A percentile compares a stretch with the other conserved stretches of the same genome.
phyloP scores from a whole-genome alignment of 2,797 vertebrate genomes.

The Pangasius mekongensis region DNA sequence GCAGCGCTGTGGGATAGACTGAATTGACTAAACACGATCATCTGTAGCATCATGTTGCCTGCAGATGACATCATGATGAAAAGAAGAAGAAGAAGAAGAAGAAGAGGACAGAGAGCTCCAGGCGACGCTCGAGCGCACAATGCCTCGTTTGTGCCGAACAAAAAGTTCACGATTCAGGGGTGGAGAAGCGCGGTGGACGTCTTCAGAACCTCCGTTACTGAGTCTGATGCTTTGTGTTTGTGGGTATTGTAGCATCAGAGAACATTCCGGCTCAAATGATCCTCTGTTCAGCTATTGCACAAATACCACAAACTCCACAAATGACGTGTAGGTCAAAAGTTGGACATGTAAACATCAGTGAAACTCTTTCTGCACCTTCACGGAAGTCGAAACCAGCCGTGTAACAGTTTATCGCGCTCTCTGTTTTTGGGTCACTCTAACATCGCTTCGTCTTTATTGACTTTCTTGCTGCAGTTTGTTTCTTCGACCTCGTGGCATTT shows the following conservation, averaged over 20 bases:
- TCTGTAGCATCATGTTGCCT: conserved; percentile 20
- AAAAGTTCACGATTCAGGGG: conserved; percentile 57
- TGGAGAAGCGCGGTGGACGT: conserved; percentile 44
- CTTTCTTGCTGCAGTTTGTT: conserved; percentile 80
- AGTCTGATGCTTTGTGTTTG: conserved; percentile 44
- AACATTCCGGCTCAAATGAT: conserved; percentile 45
- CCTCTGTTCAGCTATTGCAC: no score
- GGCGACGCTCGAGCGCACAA: conserved; percentile 55
- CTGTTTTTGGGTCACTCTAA: conserved; percentile 74
- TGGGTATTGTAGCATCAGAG: conserved; percentile 47
- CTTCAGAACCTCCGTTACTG: conserved; percentile 33
- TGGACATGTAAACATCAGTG: not conserved
- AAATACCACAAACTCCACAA: not conserved
- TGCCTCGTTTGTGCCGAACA: conserved; percentile 56
- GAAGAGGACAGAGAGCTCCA: conserved; percentile 51
- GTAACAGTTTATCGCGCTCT: conserved; percentile 45
- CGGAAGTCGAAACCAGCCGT: not conserved
- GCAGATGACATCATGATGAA: conserved; percentile 51
- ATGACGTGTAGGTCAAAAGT: not conserved
- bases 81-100: not conserved
- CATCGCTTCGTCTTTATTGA: conserved; percentile 82
- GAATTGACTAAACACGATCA: not conserved
- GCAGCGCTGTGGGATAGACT: not conserved
- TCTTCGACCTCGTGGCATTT: conserved; percentile 68
- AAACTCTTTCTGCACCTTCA: not conserved